A percentile compares a stretch with the other conserved stretches of the same genome.
These are phyloP conservation scores for Diabrotica virgifera DNA, from an alignment of 1,140 invertebrate genomes.

Conservation along the genomic window DNA sequence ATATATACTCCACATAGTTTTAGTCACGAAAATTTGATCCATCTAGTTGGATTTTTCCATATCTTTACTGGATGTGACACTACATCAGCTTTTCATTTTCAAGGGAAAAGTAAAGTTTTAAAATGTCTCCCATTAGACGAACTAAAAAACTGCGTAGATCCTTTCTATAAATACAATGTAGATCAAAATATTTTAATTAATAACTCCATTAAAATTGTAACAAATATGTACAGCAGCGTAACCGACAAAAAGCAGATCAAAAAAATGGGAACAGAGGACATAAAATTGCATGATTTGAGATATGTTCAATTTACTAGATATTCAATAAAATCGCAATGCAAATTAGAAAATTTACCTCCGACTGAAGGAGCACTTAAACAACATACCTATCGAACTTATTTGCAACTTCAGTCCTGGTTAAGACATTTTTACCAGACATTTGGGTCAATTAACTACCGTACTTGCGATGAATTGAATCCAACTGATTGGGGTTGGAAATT, in stretches of 20 bases:
- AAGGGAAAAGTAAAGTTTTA: too few species aligned
- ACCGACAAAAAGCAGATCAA: background rate
- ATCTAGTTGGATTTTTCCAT: slow-evolving; percentile 20
- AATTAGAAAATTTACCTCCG: slow-evolving; percentile 12
- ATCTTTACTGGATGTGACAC: slow-evolving; percentile 23
- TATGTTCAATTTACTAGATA: slow-evolving; percentile 4
- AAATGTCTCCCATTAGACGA: too few species aligned
- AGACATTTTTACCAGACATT: background rate
- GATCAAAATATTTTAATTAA: slow-evolving; percentile 11
- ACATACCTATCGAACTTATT: slow-evolving; percentile 9
- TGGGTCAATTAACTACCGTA: slow-evolving; percentile 6
- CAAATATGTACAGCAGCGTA: background rate
- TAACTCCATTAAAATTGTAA: background rate
- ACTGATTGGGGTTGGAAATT: slow-evolving; percentile 15
- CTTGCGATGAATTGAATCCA: too few species aligned
- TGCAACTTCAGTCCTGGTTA: slow-evolving; percentile 10
- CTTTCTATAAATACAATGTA: too few species aligned
- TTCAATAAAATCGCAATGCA: background rate
- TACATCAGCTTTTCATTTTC: slow-evolving; percentile 14
- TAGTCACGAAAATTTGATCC: slow-evolving; percentile 7
- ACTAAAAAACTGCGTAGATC: too few species aligned
- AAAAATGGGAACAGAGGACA: background rate
- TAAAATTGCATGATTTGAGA: background rate
- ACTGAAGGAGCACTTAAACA: slow-evolving; percentile 10
- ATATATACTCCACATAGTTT: too few species aligned